Conservation (phyloP, 2,888 invertebrate genomes). For the Dicyrtomina minuta region DNA sequence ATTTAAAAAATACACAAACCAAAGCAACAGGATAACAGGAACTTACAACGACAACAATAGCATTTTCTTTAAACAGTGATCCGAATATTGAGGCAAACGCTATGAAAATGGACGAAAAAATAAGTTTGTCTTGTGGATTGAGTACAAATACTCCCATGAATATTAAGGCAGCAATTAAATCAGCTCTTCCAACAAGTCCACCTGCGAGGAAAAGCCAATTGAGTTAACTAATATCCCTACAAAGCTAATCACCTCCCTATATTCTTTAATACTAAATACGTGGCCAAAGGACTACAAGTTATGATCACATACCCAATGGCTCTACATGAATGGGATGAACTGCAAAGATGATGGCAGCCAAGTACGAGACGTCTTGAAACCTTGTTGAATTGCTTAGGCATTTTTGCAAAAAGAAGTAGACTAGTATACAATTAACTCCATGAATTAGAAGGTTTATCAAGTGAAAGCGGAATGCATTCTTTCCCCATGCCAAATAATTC, state of each 20-base stretch:
- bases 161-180: conserved; percentile 78
- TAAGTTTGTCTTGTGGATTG: conserved; percentile 17
- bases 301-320: no score
- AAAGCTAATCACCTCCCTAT: no score
- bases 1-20: not conserved
- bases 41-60: conserved; percentile 45
- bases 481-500: conserved; percentile 67
- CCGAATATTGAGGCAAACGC: conserved; percentile 40
- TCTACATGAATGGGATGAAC: conserved; percentile 93
- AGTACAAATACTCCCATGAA: conserved; percentile 68
- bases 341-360: conserved; percentile 75
- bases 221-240: no score
- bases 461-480: conserved; percentile 66
- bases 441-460: conserved; percentile 74
- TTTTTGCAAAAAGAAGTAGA: conserved; percentile 56
- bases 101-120: conserved; percentile 27
- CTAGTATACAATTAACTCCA: conserved; percentile 62
- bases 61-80: conserved; percentile 52
- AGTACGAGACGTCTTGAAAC: conserved; percentile 60
- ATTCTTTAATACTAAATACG: no score
- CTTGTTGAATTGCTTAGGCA: conserved; percentile 39
- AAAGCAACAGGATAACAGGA: not conserved
- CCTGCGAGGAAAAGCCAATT: no score
- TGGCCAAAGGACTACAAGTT: no score
- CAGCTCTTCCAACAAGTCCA: conserved; percentile 89